Evolutionary conservation across 2,113 vertebrate genomes (phyloP), one percentile per base, ranked within the genome.

Genomic region (Anthoscopus minutus): DNA sequence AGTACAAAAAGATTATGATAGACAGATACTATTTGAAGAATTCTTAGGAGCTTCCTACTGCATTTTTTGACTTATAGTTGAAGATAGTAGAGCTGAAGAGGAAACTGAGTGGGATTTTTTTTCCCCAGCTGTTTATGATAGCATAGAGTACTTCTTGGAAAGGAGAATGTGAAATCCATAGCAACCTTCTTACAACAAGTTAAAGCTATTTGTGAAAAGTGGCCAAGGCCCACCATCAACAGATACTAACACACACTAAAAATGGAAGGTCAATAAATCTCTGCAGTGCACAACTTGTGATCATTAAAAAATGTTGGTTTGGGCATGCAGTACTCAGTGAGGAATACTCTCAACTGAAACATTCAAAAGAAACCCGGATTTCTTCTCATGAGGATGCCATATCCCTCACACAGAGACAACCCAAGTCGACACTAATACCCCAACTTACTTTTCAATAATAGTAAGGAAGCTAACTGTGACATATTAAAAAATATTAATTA

Each of bases 221-320:
- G 60, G 72, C 60, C 70, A 89, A 83, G 57, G 7, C 35, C 65
- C 38, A 27, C 72, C 89, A 94, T 93, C 84, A 92, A 65, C 31
- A 20, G 48, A 85, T 76, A 73, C 28, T 44, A 94, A 90, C 58
- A 83, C 57, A 78, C 28, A 80, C 37, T 88, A 89, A 93, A 94
- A 94, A 93, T 61, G 51, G 90, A 87, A 87, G 67, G 71, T 78
- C 56, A 76, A 66, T 88, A 94, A 88, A 94, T 77, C 73, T 90
- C 54, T 83, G 33, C 56, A 91, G 51, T 19, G 57, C 42, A 81
- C 57, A 86, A 88, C 56, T 86, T 84, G 33, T 92, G 65, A 88
- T 61, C 42, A 72, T 74, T 84, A 84, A 62, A 96, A 94, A 88
- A 48, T 40, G 31, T 67, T 89, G 44, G 61, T 94, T 83, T 51